A percentile compares a stretch with the other conserved stretches of the same genome.
Evolutionary conservation across 2,888 invertebrate genomes (phyloP).

Genomic region (Dryococelus australis): DNA sequence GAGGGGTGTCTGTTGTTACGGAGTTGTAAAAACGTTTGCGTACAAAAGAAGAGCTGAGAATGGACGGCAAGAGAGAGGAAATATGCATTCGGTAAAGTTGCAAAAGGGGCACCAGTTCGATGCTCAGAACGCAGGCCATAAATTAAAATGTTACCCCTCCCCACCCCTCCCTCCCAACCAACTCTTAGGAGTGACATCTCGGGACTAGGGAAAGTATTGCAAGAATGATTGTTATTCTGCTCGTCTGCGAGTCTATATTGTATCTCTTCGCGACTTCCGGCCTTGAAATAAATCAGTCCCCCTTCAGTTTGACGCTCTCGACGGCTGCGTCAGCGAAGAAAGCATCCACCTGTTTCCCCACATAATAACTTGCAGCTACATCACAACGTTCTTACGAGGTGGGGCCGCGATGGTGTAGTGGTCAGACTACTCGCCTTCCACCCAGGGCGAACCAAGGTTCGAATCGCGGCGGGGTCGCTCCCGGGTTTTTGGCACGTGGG

Average conservation of each 20-base stretch:
- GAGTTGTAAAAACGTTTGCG: slow-evolving; percentile 10
- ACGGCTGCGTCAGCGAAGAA: neutral
- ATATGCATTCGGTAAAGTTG: neutral
- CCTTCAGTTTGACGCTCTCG: neutral
- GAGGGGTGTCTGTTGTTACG: neutral
- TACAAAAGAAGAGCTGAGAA: neutral
- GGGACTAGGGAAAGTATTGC: neutral
- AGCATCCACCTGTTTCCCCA: neutral
- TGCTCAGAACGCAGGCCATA: neutral
- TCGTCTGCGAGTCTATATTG: too few species aligned
- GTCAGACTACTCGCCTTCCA: too few species aligned
- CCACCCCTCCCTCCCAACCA: neutral
- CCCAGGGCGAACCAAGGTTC: too few species aligned
- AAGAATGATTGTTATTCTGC: neutral
- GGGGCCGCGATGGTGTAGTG: too few species aligned
- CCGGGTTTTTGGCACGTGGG: too few species aligned
- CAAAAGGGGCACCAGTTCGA: neutral
- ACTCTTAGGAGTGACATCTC: too few species aligned
- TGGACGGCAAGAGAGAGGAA: neutral
- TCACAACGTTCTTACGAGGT: neutral
- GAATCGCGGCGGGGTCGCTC: too few species aligned
- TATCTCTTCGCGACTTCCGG: neutral
- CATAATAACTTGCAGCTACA: neutral
- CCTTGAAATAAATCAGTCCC: neutral
- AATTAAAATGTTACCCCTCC: neutral